Conservation (phyloP, 1,140 invertebrate genomes). For the Pseudomyrmex flavicornis region DNA sequence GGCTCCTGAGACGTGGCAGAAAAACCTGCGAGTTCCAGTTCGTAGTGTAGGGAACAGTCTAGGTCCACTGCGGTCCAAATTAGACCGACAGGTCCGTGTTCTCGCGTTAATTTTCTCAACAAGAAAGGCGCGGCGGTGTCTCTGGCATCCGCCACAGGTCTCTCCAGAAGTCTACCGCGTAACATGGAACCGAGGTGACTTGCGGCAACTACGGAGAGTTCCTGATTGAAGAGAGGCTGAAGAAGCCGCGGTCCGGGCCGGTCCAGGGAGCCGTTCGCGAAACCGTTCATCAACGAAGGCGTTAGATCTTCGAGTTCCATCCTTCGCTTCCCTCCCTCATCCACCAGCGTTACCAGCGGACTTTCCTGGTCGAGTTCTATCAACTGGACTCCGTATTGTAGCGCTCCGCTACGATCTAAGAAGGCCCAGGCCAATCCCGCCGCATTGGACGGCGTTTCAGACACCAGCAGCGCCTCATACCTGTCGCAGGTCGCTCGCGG, state of each 20-base stretch:
- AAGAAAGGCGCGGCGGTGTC: slow-evolving; percentile 89
- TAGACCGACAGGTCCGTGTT: slow-evolving; percentile 88
- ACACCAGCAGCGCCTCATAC: slow-evolving; percentile 89
- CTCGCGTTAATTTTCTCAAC: slow-evolving; percentile 84
- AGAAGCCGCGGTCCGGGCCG: slow-evolving; percentile 89
- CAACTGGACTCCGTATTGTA: slow-evolving; percentile 89
- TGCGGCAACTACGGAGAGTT: slow-evolving; percentile 90
- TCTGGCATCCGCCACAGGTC: slow-evolving; percentile 91
- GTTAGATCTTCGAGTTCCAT: slow-evolving; percentile 90
- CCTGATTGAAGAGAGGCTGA: slow-evolving; percentile 92
- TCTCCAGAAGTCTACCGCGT: slow-evolving; percentile 88
- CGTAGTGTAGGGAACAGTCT: slow-evolving; percentile 94
- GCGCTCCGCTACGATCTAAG: slow-evolving; percentile 90
- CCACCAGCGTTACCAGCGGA: slow-evolving; percentile 89
- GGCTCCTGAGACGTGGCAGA: slow-evolving; percentile 65
- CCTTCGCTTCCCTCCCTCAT: slow-evolving; percentile 88
- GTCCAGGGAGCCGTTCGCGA: slow-evolving; percentile 89
- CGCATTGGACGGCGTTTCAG: slow-evolving; percentile 83
- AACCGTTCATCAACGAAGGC: slow-evolving; percentile 86
- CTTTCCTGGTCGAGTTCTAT: slow-evolving; percentile 85
- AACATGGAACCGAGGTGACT: slow-evolving; percentile 86
- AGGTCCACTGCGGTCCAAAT: slow-evolving; percentile 93
- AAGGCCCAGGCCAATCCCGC: slow-evolving; percentile 92
- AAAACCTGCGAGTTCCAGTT: slow-evolving; percentile 86
- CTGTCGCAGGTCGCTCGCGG: slow-evolving; percentile 92